phyloP scores from a whole-genome alignment of 2,797 vertebrate genomes.

The Momotus momota region DNA sequence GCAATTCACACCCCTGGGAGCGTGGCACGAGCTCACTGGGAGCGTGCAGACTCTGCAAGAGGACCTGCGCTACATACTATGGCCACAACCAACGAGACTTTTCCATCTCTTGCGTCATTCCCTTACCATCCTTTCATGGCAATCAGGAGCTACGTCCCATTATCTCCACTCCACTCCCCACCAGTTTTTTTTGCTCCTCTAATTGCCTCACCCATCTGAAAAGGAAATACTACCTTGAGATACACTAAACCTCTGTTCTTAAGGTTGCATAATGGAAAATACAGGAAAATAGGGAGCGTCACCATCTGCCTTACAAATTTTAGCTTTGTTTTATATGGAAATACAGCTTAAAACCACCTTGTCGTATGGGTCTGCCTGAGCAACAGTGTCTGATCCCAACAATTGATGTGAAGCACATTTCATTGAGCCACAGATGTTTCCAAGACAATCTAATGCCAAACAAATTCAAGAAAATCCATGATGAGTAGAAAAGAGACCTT shows the following conservation, averaged over 20 bases:
- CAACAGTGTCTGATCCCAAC: neutral
- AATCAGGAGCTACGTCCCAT: neutral
- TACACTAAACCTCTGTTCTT: neutral
- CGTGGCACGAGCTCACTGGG: neutral
- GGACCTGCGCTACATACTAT: neutral
- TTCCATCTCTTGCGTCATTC: neutral
- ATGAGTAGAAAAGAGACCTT: neutral
- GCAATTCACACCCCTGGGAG: neutral
- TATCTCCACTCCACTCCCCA: neutral
- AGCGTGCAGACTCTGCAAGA: rapidly evolving
- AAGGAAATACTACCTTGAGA: neutral
- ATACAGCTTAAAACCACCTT: neutral
- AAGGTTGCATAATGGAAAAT: neutral
- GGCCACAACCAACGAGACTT: neutral
- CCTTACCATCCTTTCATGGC: neutral
- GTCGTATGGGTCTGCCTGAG: neutral
- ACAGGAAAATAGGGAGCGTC: neutral
- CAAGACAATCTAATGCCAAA: neutral
- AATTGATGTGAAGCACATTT: neutral
- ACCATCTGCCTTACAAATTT: neutral
- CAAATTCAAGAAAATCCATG: neutral
- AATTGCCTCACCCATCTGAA: neutral
- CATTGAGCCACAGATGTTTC: neutral
- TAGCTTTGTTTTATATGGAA: neutral
- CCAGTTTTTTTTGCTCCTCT: neutral